phyloP scores from a whole-genome alignment of 2,113 vertebrate species.

The Ursus arctos region DNA sequence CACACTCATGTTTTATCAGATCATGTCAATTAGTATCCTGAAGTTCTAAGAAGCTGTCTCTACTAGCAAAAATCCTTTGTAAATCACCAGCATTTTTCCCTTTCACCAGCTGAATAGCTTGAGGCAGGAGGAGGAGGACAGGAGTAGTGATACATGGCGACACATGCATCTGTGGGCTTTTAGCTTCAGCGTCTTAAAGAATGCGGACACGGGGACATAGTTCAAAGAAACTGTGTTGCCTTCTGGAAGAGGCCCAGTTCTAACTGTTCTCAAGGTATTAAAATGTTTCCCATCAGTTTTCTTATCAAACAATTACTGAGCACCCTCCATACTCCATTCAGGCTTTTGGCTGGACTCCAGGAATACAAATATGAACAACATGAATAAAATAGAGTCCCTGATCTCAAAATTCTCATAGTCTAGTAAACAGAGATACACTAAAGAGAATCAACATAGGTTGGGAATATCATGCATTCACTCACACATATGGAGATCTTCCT shows the following conservation, averaged over 20 bases:
- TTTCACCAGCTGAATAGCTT: neutral
- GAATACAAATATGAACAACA: neutral
- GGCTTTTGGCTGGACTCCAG: neutral
- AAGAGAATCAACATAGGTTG: neutral
- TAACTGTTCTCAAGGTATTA: slow-evolving; percentile 36
- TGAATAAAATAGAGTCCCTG: neutral
- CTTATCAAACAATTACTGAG: neutral
- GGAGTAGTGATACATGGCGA: neutral
- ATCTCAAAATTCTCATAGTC: neutral
- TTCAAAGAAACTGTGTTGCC: slow-evolving; percentile 2
- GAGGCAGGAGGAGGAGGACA: slow-evolving; percentile 14
- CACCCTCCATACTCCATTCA: neutral
- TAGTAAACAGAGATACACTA: neutral
- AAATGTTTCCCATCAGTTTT: slow-evolving; percentile 36
- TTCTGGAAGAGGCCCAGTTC: neutral
- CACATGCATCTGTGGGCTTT: neutral
- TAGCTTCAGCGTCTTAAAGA: slow-evolving; percentile 23
- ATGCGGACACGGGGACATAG: slow-evolving; percentile 26
- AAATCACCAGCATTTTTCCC: neutral
- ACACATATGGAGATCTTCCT: neutral
- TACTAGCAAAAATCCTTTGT: slow-evolving; percentile 15
- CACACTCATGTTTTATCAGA: slow-evolving; percentile 6
- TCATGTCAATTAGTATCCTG: neutral
- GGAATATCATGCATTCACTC: neutral
- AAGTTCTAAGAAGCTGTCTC: neutral